Conservation (phyloP, 1,140 invertebrate genomes). For the Zaprionus capensis region DNA sequence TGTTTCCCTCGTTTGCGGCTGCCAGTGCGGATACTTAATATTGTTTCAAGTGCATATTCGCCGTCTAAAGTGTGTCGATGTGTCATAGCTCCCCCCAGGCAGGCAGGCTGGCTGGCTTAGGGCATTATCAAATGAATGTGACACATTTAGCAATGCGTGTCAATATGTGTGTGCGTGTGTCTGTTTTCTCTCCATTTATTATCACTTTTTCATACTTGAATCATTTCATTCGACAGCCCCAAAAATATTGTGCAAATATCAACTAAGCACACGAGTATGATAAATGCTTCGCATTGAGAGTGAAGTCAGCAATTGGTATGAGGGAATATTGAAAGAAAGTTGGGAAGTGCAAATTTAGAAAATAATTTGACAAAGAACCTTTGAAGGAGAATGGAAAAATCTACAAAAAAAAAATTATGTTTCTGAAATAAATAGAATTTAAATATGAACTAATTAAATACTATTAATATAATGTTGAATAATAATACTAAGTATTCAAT, state of each 20-base stretch:
- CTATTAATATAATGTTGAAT: no score
- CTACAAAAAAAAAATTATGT: no score
- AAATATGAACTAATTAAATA: no score
- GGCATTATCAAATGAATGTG: slow-evolving; percentile 41
- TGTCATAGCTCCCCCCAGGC: slow-evolving; percentile 24
- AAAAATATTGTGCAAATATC: slow-evolving; percentile 45
- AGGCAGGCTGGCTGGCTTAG: slow-evolving; percentile 3
- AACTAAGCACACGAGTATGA: slow-evolving; percentile 4
- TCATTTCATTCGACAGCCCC: slow-evolving; percentile 41
- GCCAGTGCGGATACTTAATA: slow-evolving; percentile 25
- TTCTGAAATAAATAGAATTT: no score
- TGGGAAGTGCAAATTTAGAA: no score
- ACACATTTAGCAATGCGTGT: slow-evolving; percentile 35
- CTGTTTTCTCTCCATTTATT: slow-evolving; percentile 28
- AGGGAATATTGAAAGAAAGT: background rate
- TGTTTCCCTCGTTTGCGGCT: slow-evolving; percentile 32
- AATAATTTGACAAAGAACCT: no score
- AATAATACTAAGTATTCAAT: no score
- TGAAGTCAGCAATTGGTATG: background rate
- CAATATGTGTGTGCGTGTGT: slow-evolving; percentile 1
- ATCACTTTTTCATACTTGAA: slow-evolving; percentile 38
- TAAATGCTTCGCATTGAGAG: background rate
- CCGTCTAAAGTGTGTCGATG: slow-evolving; percentile 40
- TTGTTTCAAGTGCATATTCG: slow-evolving; percentile 43
- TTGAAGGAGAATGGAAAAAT: no score